A percentile compares a stretch with the other conserved stretches of the same genome.
phyloP scores from a whole-genome alignment of 2,113 vertebrate species.

The Pelodiscus sinensis region DNA sequence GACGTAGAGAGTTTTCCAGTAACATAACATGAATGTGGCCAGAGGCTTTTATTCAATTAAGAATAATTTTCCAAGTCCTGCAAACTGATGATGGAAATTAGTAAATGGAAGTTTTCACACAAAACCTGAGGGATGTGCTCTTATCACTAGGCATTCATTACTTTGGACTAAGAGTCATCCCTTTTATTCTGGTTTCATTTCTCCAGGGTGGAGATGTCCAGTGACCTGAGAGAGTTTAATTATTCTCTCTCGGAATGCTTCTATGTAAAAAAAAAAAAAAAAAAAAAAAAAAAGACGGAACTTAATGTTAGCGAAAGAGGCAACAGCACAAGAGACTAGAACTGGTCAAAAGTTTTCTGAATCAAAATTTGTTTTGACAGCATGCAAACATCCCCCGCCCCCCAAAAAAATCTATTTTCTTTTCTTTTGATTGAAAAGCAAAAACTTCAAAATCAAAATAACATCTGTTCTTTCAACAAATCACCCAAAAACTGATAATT shows the following conservation, averaged over 20 bases:
- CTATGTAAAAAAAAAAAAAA: not conserved
- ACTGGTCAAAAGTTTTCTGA: not conserved
- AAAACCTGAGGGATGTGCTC: not conserved
- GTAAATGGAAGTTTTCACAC: not conserved
- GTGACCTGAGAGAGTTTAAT: not conserved
- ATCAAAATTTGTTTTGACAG: not conserved
- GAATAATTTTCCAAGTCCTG: not conserved
- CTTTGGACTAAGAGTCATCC: not conserved
- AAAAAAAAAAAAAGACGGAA: not conserved
- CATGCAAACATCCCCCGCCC: not conserved
- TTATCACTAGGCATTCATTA: not conserved
- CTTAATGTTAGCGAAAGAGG: not conserved
- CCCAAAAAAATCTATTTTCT: not conserved
- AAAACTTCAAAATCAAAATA: not conserved
- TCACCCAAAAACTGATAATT: not conserved
- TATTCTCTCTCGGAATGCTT: constrained; percentile 15
- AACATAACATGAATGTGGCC: not conserved
- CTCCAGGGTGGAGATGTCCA: not conserved
- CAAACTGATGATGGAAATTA: not conserved
- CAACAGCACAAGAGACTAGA: not conserved
- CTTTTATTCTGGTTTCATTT: constrained; percentile 11
- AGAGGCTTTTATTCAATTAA: not conserved
- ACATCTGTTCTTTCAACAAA: not conserved
- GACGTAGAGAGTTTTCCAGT: not conserved
- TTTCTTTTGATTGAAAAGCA: not conserved